phyloP scores from a whole-genome alignment of 1,140 invertebrate genomes.

The Aphelinus certus region DNA sequence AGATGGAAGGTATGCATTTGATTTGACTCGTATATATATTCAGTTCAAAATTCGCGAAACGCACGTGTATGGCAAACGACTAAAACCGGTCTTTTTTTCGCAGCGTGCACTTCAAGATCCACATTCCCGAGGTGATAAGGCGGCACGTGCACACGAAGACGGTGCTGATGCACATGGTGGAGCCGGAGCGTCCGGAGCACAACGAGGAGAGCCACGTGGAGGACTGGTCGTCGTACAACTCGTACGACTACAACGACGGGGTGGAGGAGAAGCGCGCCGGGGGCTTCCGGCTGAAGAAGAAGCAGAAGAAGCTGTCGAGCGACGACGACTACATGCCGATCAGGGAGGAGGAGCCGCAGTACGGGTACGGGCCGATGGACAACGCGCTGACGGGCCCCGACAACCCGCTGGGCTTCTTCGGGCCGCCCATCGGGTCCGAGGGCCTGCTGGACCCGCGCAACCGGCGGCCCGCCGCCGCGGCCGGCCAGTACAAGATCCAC shows the following conservation, averaged over 20 bases:
- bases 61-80: neutral
- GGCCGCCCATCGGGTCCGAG: neutral
- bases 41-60: neutral
- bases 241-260: constrained; percentile 52
- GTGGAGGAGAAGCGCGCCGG: constrained; percentile 51
- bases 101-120: constrained; percentile 68
- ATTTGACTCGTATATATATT: neutral
- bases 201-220: constrained; percentile 65
- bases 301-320: neutral
- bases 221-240: constrained; percentile 55
- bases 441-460: neutral
- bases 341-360: constrained; percentile 30
- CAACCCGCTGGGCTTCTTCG: neutral
- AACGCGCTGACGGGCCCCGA: neutral
- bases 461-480: neutral
- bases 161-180: constrained; percentile 63
- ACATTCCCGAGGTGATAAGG: constrained; percentile 69
- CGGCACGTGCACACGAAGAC: constrained; percentile 69
- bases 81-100: constrained; percentile 17
- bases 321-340: constrained; percentile 20
- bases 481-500: constrained; percentile 48
- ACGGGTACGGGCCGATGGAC: neutral
- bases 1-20: no score
- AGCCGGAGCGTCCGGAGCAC: constrained; percentile 40
- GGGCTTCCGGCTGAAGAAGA: constrained; percentile 41